Evolutionary conservation across 2,797 vertebrate species (phyloP).

Genomic region (Pygocentrus nattereri): DNA sequence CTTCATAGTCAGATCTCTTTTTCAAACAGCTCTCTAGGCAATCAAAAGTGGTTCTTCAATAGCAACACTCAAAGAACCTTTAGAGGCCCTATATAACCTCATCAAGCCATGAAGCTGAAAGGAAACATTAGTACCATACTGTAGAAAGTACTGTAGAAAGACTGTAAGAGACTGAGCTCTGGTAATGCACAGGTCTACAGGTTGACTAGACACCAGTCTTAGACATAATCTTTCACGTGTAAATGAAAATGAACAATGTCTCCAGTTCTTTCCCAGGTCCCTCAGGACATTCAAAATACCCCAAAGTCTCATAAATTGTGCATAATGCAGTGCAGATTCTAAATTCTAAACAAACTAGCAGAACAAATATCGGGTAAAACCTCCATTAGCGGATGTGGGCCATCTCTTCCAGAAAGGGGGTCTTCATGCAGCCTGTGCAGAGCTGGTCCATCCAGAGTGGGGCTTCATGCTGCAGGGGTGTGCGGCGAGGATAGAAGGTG

Average conservation of each 20-base stretch:
- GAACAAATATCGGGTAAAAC: neutral
- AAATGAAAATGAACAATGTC: neutral
- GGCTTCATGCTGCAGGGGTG: slow-evolving; percentile 84
- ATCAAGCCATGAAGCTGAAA: neutral
- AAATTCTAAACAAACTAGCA: neutral
- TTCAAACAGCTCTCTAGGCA: too few relatives aligned
- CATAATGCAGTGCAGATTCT: neutral
- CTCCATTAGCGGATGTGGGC: slow-evolving; percentile 79
- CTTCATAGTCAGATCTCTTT: too few relatives aligned
- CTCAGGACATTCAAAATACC: neutral
- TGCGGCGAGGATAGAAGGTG: slow-evolving; percentile 85
- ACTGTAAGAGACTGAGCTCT: neutral
- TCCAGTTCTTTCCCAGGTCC: neutral
- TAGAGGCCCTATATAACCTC: too few relatives aligned
- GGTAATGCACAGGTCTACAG: neutral
- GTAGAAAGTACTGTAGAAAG: neutral
- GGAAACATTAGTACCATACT: neutral
- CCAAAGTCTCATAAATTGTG: neutral
- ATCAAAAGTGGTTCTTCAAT: too few relatives aligned
- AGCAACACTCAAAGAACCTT: too few relatives aligned
- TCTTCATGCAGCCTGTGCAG: slow-evolving; percentile 86
- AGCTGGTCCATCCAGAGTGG: slow-evolving; percentile 89
- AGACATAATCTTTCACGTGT: neutral
- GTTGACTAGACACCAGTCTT: neutral
- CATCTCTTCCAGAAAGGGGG: slow-evolving; percentile 83